A percentile compares a stretch with the other conserved stretches of the same genome.
Conservation (phyloP, 2,888 invertebrate genomes). For the Troides oblongomaculatus region DNA sequence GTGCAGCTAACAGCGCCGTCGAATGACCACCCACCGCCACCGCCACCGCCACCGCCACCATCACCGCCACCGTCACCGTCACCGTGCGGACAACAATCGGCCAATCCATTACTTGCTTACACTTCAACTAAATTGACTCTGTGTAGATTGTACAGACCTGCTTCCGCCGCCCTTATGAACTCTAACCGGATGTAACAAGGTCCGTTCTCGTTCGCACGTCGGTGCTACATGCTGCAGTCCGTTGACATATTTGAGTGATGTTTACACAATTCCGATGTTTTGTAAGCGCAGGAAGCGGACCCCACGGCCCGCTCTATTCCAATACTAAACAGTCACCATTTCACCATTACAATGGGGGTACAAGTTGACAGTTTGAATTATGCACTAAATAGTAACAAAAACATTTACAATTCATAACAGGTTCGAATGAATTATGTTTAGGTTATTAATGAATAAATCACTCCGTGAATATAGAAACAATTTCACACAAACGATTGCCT, state of each 20-base stretch:
- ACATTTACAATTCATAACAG: too few relatives aligned
- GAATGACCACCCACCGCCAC: conserved; percentile 41
- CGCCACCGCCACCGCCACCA: too few relatives aligned
- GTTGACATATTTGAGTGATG: conserved; percentile 30
- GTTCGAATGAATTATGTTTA: too few relatives aligned
- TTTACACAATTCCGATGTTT: conserved; percentile 41
- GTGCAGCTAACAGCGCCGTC: conserved; percentile 34
- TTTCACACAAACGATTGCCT: too few relatives aligned
- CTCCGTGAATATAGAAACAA: too few relatives aligned
- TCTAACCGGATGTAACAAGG: conserved; percentile 19
- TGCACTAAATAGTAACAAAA: too few relatives aligned
- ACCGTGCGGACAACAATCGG: conserved; percentile 34
- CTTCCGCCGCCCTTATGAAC: conserved; percentile 10
- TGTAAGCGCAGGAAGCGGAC: conserved; percentile 40
- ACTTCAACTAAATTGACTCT: conserved; percentile 30
- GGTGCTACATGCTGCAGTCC: not conserved
- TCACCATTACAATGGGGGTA: too few relatives aligned
- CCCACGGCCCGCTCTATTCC: conserved; percentile 36
- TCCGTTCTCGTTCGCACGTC: not conserved
- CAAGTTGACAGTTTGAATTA: too few relatives aligned
- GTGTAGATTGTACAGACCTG: conserved; percentile 10
- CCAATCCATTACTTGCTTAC: conserved; percentile 41
- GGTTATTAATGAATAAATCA: too few relatives aligned
- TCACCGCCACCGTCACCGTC: not conserved
- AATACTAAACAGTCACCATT: too few relatives aligned